Evolutionary conservation across 2,888 invertebrate species (phyloP), one percentile per base, ranked within the genome.

Genomic region (Papilio protenor): DNA sequence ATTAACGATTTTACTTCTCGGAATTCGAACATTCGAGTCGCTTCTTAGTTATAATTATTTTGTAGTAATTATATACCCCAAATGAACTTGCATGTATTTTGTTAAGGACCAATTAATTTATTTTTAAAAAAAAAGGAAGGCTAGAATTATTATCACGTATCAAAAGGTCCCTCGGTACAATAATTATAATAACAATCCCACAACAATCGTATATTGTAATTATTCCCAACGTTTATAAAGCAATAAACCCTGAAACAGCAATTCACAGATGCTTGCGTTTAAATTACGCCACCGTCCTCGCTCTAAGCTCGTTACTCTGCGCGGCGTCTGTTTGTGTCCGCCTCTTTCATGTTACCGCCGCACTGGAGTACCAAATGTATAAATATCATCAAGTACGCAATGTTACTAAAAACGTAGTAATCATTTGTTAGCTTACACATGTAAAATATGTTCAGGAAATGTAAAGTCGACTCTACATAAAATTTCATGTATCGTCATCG

Each of bases 201-300:
- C 16, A 69, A 21, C 66, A 69, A 45, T 45, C 45, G 45, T 69
- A 69, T 69, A 45, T 69, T n/a, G 40, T 66, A 66, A 66, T 66
- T 66, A 45, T 45, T 69, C 45, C 33, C 1, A 45, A 69, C 66
- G 64, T 75, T 75, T 64, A 66, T 27, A 66, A 75, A 66, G 74
- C 74, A 33, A 47, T 66, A 52, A 64, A 64, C 74, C n/a, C 49
- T 47, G 74, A 49, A 75, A 66, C 74, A 75, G 64, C 74, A 75
- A 66, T 75, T 64, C 74, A 49, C 64, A 64, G 74, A 75, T 75
- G 64, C 66, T 75, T 75, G 64, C 74, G 64, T 75, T 66, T 75
- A 75, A 52, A 75, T 75, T 66, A 75, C 74, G 64, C 64, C 64
- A 47, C 49, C 64, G 74, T 66, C 52, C 64, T 16, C 33, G 74